Conservation (phyloP, 2,797 vertebrate genomes). For the Acropternis orthonyx region DNA sequence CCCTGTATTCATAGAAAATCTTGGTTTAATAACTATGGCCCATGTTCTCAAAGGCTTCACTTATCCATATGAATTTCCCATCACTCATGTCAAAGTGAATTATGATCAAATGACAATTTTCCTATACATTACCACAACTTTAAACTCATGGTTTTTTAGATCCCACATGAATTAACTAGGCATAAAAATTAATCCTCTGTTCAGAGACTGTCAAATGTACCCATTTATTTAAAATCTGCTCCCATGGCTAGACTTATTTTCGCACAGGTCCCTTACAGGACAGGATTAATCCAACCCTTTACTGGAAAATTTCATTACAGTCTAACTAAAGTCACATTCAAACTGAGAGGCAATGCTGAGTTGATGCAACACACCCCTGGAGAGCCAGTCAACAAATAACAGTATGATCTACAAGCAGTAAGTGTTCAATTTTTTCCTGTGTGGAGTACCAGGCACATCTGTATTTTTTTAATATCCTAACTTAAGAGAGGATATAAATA, state of each 20-base stretch:
- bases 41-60: not conserved
- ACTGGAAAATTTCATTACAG: not conserved
- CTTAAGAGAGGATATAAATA: not conserved
- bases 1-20: not conserved
- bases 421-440: not conserved
- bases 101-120: slow-evolving; percentile 5
- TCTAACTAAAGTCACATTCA: not conserved
- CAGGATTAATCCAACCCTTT: slow-evolving; percentile 5
- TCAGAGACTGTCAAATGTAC: not conserved
- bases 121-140: not conserved
- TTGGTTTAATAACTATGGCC: not conserved
- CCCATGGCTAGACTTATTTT: not conserved
- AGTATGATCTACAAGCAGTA: not conserved
- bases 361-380: not conserved
- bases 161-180: not conserved
- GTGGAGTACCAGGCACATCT: not conserved
- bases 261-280: not conserved
- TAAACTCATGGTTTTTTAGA: not conserved
- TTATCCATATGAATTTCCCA: not conserved
- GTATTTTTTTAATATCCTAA: not conserved
- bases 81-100: not conserved
- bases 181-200: not conserved
- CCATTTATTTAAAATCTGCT: slow-evolving; percentile 17
- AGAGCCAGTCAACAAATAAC: not conserved
- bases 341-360: not conserved